Base-by-base conservation (phyloP, 2,888 invertebrate species). In the Lamproptera curius region DNA sequence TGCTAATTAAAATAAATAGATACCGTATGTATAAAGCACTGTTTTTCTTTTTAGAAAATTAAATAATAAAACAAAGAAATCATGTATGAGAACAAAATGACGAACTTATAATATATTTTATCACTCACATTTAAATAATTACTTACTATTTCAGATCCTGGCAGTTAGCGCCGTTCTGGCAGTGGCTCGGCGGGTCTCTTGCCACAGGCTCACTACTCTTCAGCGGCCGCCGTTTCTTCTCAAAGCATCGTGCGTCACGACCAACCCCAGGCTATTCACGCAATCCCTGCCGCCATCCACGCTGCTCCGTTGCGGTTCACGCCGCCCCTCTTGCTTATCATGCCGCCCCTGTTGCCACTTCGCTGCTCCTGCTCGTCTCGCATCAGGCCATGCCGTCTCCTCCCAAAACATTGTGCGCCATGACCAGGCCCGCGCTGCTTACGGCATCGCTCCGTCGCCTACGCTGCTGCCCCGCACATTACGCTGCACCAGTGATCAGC, bases 131-230 rank as follows among this genome's bases (percentile, higher is more conserved):
- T 20, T 20, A n/a, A n/a, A n/a, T n/a, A n/a, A n/a, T n/a, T n/a
- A n/a, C n/a, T n/a, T n/a, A n/a, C n/a, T n/a, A 6, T 20, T 20
- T n/a, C 58, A 85, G 84, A 62, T 84, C 38, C 40, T 84, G 33
- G 63, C 70, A 43, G 33, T 88, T 58, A 68, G 78, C 66, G 78
- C 82, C 46, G 61, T 86, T 49, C 55, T 87, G 63, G 81, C 82
- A 38, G 74, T 89, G 36, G 75, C 86, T 15, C 70, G 34, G 83
- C 82, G 10, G 81, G 79, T 35, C 71, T 83, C 36, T 56, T 85
- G 50, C 69, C 79, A 1, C 62, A 61, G 46, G 57, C 89, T n/a
- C 65, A 70, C 33, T 85, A 86, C 62, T 79, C 81, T 58, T 73
- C 81, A 16, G 60, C 72, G 0, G 75, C 79, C 6, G 73, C 63